Evolutionary conservation across 2,888 invertebrate species (phyloP), one percentile per base, ranked within the genome.

Genomic region (Drosophila longiperda): DNA sequence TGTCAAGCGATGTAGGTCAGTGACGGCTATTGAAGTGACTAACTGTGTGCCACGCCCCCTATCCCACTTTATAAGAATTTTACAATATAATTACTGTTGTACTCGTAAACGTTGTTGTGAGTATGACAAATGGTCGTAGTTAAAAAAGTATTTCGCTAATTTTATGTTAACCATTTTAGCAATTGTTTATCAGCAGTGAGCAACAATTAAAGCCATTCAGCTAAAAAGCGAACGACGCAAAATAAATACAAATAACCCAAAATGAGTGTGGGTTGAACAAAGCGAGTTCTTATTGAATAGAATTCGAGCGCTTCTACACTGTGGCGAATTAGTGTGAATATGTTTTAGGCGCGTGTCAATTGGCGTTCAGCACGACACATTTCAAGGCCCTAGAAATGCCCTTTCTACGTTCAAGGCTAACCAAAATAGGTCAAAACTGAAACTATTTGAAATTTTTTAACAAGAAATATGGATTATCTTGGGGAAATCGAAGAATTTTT

Each of bases 1-100:
- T 49, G 38, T 57, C 53, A n/a, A 20, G 1, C 58, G 12, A 49
- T 72, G 73, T 70, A 62, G 83, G 83, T 85, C 86, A 82, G 82
- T 82, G 82, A 52, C 66, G 38, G 36, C 15, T 23, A 11, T 12
- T 11, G n/a, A 7, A 42, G 34, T 52, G 40, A 67, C 65, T 64
- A 66, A 52, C 52, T 29, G 9, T 32, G 3, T 15, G 29, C 63
- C 49, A 77, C 68, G 60, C 67, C 71, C 66, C 53, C 60, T 6
- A n/a, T 0, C n/a, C 1, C 7, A 7, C 29, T 15, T 15, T 7
- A 8, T 12, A 20, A 34, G 58, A 59, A 59, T 61, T 49, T 50
- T 1, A 12, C 45, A 42, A 9, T 38, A 38, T 45, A 45, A 52
- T 26, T 50, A 38, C 57, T 33, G 54, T 26, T 33, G 63, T 60